These are phyloP conservation scores for Laupala kohalensis DNA, from an alignment of 1,140 invertebrate species.

Conservation along the genomic window DNA sequence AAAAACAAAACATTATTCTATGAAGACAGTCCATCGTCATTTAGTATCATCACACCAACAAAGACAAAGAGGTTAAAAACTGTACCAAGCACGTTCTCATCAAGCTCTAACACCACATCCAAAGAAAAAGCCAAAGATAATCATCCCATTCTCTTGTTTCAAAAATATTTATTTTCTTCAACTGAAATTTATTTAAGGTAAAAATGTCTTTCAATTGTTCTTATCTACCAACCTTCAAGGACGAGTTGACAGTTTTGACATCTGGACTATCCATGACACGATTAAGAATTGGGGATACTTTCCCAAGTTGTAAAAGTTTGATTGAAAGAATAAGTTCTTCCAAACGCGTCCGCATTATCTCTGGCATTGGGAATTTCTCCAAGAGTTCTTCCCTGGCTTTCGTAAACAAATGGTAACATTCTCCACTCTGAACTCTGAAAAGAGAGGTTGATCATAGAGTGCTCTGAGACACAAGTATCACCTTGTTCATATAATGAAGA, in stretches of 20 bases:
- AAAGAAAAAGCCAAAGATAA: too few relatives aligned
- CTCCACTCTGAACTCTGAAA: not conserved
- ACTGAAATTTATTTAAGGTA: too few relatives aligned
- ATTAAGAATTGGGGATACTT: conserved; percentile 46
- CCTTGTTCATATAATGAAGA: not conserved
- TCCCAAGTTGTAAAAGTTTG: conserved; percentile 63
- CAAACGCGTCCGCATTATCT: conserved; percentile 58
- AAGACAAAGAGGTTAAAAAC: too few relatives aligned
- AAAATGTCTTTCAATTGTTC: too few relatives aligned
- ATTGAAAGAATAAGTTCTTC: conserved; percentile 64
- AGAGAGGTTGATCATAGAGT: not conserved
- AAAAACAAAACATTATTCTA: too few relatives aligned
- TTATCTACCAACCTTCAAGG: conserved; percentile 45
- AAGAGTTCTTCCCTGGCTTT: conserved; percentile 41
- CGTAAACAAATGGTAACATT: conserved; percentile 46
- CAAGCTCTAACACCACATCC: too few relatives aligned
- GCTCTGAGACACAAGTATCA: not conserved
- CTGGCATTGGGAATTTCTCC: conserved; percentile 51
- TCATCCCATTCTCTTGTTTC: too few relatives aligned
- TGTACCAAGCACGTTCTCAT: too few relatives aligned
- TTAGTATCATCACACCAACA: too few relatives aligned
- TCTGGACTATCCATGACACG: conserved; percentile 60
- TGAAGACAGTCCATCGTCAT: too few relatives aligned
- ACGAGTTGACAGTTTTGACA: conserved; percentile 41
- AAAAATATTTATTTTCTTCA: too few relatives aligned